Conservation (phyloP, 1,140 invertebrate species). For the Cephus cinctus region DNA sequence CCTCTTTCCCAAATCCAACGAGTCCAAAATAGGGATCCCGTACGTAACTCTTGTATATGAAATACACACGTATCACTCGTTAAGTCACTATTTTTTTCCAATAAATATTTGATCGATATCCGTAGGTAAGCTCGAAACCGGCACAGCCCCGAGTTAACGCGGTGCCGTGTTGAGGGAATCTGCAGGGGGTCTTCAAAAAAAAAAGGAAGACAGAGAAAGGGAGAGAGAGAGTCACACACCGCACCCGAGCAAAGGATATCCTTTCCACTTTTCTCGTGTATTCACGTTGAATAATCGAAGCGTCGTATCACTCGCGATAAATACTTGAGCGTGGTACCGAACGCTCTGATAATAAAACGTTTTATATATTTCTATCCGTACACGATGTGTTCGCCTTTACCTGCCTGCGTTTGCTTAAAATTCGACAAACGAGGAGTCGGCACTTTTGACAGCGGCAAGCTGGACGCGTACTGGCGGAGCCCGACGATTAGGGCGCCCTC, state of each 20-base stretch:
- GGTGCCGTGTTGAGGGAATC: conserved; percentile 8
- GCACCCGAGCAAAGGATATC: background rate
- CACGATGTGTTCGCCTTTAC: background rate
- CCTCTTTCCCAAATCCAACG: no score
- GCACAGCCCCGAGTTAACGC: conserved; percentile 26
- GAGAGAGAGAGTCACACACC: background rate
- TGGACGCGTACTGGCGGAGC: conserved; percentile 41
- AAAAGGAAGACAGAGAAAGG: background rate
- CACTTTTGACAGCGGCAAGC: conserved; percentile 46
- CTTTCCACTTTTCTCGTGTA: background rate
- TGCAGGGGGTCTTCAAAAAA: background rate
- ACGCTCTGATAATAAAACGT: no score
- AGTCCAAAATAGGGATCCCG: no score
- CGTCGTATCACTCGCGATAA: background rate
- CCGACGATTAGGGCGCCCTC: conserved; percentile 45
- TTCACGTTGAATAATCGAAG: no score
- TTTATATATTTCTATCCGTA: no score
- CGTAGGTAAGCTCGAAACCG: conserved; percentile 29
- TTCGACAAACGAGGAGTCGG: no score
- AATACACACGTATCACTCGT: no score
- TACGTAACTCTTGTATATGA: no score
- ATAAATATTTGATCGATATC: conserved; percentile 47
- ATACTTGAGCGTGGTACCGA: background rate
- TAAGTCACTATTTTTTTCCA: no score
- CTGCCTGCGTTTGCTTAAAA: conserved; percentile 17